phyloP scores from a whole-genome alignment of 64 coral and sea anemone species.

The Montipora sp. region DNA sequence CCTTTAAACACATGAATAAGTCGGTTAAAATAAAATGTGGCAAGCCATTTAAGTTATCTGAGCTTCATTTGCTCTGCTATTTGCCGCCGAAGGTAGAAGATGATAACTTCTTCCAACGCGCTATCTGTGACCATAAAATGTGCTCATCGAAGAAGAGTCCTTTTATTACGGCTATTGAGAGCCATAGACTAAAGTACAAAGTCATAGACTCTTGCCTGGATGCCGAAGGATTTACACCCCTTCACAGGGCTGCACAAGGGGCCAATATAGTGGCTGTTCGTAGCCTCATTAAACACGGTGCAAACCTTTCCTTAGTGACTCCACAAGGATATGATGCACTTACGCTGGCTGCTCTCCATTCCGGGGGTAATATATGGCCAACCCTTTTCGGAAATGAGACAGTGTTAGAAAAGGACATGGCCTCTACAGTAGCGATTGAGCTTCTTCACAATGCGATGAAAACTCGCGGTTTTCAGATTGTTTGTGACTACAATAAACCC shows the following conservation, averaged over 20 bases:
- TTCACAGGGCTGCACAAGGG: slow-evolving; percentile 75
- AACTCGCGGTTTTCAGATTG: background rate
- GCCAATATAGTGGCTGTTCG: slow-evolving; percentile 41
- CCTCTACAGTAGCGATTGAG: background rate
- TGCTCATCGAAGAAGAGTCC: background rate
- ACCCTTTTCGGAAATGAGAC: background rate
- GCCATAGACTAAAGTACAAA: slow-evolving; percentile 7
- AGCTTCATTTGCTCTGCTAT: slow-evolving; percentile 48
- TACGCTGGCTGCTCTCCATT: slow-evolving; percentile 29
- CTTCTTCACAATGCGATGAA: slow-evolving; percentile 12
- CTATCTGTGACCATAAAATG: background rate
- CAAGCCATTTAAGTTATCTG: slow-evolving; percentile 17
- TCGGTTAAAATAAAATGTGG: slow-evolving; percentile 37
- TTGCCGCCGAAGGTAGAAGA: background rate
- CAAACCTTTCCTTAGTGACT: background rate
- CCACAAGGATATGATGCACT: slow-evolving; percentile 40
- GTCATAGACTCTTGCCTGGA: slow-evolving; percentile 52
- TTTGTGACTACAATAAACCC: slow-evolving; percentile 1
- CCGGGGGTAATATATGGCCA: background rate
- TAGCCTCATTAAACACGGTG: slow-evolving; percentile 25
- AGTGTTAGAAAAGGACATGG: background rate
- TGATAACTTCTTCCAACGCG: slow-evolving; percentile 29
- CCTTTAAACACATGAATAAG: slow-evolving; percentile 18
- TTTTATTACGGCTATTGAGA: background rate
- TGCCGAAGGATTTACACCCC: slow-evolving; percentile 47